phyloP scores from a whole-genome alignment of 92 coral and sea anemone genomes.

The Plumapathes pennacea region DNA sequence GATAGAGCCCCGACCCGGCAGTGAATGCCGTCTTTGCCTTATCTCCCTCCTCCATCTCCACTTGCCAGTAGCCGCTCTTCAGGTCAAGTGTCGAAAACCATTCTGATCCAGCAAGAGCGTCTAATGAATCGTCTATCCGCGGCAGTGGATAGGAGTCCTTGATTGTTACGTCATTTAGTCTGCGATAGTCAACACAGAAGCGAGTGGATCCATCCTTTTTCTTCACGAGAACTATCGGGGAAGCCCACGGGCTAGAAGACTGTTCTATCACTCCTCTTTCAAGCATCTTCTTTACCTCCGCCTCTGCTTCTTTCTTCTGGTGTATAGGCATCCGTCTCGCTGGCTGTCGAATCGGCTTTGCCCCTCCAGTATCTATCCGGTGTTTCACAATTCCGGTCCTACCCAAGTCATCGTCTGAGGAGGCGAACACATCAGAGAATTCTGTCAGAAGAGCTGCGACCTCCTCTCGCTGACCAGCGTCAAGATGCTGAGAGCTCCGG shows the following conservation, averaged over 20 bases:
- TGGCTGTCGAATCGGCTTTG: slow-evolving; percentile 6
- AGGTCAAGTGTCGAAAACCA: slow-evolving; percentile 23
- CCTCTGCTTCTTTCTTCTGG: slow-evolving; percentile 3
- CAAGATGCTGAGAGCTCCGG: neutral
- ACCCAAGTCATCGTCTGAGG: neutral
- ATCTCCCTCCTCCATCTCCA: neutral
- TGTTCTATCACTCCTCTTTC: slow-evolving; percentile 12
- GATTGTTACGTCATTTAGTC: slow-evolving; percentile 4
- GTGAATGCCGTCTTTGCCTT: slow-evolving; percentile 19
- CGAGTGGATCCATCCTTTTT: slow-evolving; percentile 23
- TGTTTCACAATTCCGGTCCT: slow-evolving; percentile 15
- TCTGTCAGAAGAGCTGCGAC: neutral
- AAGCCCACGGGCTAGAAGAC: slow-evolving; percentile 15
- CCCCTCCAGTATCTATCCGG: slow-evolving; percentile 2
- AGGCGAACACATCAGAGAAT: neutral
- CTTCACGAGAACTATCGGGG: slow-evolving; percentile 6
- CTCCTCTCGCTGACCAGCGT: neutral
- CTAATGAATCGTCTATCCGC: slow-evolving; percentile 6
- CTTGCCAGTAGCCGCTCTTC: slow-evolving; percentile 18
- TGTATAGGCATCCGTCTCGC: slow-evolving; percentile 5
- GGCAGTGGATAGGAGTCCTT: slow-evolving; percentile 20
- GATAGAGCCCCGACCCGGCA: slow-evolving; percentile 7
- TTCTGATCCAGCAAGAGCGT: slow-evolving; percentile 1
- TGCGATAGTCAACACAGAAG: slow-evolving; percentile 16
- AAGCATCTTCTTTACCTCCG: slow-evolving; percentile 11